These are phyloP conservation scores for Acronicta leporina DNA, from an alignment of 2,888 invertebrate genomes.

Conservation along the genomic window DNA sequence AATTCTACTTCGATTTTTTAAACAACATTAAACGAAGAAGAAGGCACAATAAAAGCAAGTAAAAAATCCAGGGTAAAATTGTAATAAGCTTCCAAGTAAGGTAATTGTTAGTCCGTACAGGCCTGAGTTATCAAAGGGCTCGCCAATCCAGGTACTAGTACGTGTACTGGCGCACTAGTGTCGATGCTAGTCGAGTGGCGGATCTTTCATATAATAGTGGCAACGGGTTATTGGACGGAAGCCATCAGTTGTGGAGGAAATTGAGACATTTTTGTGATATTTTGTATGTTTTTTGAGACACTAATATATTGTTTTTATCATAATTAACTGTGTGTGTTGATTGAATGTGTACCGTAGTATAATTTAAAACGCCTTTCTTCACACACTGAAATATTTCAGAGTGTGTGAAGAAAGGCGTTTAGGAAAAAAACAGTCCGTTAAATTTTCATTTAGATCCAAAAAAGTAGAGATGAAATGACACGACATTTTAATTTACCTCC, in stretches of 20 bases:
- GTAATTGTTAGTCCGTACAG: conserved; percentile 9
- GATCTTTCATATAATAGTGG: conserved; percentile 55
- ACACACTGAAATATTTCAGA: too few species aligned
- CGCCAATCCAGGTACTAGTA: conserved; percentile 36
- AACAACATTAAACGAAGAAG: background rate
- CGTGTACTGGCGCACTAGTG: conserved; percentile 42
- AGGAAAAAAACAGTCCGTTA: background rate
- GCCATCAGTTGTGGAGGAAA: conserved; percentile 23
- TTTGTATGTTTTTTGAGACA: background rate
- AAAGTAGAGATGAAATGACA: background rate
- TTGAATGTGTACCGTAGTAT: too few species aligned
- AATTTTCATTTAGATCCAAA: background rate
- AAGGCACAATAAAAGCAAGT: background rate
- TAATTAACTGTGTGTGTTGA: too few species aligned
- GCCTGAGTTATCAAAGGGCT: conserved; percentile 19
- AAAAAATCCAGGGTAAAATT: conserved; percentile 4
- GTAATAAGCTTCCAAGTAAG: conserved; percentile 14
- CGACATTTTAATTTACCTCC: conserved; percentile 1
- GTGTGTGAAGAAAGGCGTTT: too few species aligned
- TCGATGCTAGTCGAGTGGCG: conserved; percentile 50
- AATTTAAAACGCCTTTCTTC: too few species aligned
- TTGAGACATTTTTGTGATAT: conserved; percentile 5
- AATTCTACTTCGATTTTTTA: background rate
- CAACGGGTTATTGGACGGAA: conserved; percentile 45
- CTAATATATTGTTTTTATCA: too few species aligned